A percentile compares a stretch with the other conserved stretches of the same genome.
Evolutionary conservation across 1,140 invertebrate species (phyloP).

Genomic region (Pseudomyrmex sp.): DNA sequence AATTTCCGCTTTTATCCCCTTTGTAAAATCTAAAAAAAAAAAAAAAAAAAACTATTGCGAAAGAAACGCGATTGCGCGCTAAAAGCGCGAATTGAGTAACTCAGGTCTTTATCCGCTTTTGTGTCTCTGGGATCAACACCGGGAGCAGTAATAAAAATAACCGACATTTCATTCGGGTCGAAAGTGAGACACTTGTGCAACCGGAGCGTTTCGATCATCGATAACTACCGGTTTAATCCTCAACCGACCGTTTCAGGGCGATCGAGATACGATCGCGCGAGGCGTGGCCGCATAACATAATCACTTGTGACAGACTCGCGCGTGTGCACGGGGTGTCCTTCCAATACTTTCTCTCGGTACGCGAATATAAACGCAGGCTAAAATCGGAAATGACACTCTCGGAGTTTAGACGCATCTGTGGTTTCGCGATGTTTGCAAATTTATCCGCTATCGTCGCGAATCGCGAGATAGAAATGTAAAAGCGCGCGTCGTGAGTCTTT

Average conservation of each 20-base stretch:
- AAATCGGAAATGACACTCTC: not conserved
- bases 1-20: no score
- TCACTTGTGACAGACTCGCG: slow-evolving; percentile 43
- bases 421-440: not conserved
- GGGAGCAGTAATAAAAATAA: not conserved
- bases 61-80: no score
- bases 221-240: slow-evolving; percentile 50
- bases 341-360: not conserved
- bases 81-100: no score
- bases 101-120: not conserved
- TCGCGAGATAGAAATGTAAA: not conserved
- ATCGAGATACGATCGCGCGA: slow-evolving; percentile 45
- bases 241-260: slow-evolving; percentile 14
- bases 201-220: slow-evolving; percentile 48
- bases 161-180: slow-evolving; percentile 16
- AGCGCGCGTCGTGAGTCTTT: not conserved
- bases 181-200: slow-evolving; percentile 41
- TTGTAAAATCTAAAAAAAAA: no score
- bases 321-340: not conserved
- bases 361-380: not conserved
- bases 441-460: not conserved
- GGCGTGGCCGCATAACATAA: slow-evolving; percentile 44
- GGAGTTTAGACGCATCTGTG: not conserved
- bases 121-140: not conserved
- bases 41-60: no score